A percentile compares a stretch with the other conserved stretches of the same genome.
These are phyloP conservation scores for Natrix natrix DNA, from an alignment of 2,797 vertebrate genomes.

Conservation along the genomic window DNA sequence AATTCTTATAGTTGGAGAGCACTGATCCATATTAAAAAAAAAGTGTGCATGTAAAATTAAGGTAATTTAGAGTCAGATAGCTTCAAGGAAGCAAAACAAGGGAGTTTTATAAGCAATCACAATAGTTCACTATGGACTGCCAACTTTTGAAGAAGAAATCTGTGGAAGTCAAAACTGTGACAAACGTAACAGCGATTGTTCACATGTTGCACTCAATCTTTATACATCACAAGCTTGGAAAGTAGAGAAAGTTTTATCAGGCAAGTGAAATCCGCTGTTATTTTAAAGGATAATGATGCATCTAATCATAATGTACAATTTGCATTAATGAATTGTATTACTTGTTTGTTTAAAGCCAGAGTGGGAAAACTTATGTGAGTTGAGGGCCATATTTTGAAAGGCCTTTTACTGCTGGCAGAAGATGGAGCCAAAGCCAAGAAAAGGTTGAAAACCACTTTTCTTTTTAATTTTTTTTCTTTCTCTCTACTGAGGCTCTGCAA, in stretches of 20 bases:
- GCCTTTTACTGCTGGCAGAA: neutral
- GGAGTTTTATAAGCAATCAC: constrained; percentile 48
- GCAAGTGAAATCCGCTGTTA: constrained; percentile 60
- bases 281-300: constrained; percentile 61
- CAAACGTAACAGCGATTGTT: constrained; percentile 50
- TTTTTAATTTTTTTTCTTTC: neutral
- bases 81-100: constrained; percentile 36
- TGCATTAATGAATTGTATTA: constrained; percentile 56
- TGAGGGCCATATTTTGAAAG: neutral
- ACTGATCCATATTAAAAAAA: constrained; percentile 35
- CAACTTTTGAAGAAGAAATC: constrained; percentile 48
- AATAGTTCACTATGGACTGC: constrained; percentile 46
- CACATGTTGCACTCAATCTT: constrained; percentile 30
- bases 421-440: neutral
- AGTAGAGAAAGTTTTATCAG: constrained; percentile 57
- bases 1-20: constrained; percentile 21
- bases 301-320: constrained; percentile 59
- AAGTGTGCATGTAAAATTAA: constrained; percentile 32
- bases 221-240: constrained; percentile 17
- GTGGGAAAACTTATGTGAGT: neutral
- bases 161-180: constrained; percentile 49
- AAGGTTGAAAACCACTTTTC: neutral
- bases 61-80: constrained; percentile 43
- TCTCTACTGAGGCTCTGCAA: neutral
- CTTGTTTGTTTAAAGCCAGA: constrained; percentile 22